These are phyloP conservation scores for Larimichthys crocea DNA, from an alignment of 2,113 vertebrate species.

Conservation along the genomic window DNA sequence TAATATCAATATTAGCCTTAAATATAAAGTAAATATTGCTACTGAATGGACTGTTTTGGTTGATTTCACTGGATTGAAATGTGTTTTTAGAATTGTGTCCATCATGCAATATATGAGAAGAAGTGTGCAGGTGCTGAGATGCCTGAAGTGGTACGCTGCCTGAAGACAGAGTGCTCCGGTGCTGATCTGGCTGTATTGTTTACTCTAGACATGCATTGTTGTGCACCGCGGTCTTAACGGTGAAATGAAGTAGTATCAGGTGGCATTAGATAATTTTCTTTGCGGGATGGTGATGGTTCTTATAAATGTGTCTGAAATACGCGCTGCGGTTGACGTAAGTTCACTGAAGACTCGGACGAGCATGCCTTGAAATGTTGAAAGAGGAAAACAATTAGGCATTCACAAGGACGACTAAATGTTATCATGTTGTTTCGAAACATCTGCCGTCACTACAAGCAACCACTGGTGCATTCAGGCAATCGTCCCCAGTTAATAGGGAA, in stretches of 20 bases:
- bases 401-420: constrained; percentile 14
- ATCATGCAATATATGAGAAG: not conserved
- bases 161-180: not conserved
- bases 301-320: not conserved
- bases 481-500: constrained; percentile 20
- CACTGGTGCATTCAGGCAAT: constrained; percentile 6
- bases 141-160: not conserved
- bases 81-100: not conserved
- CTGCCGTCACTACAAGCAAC: constrained; percentile 6
- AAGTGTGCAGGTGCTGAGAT: not conserved
- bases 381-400: not conserved
- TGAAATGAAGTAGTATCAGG: not conserved
- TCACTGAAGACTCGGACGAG: not conserved
- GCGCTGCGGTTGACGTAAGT: not conserved
- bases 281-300: not conserved
- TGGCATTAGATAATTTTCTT: not conserved
- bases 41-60: fast-evolving
- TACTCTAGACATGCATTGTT: not conserved
- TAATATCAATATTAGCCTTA: not conserved
- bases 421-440: constrained; percentile 21
- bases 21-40: not conserved
- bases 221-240: not conserved
- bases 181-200: not conserved
- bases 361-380: not conserved
- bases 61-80: not conserved